Percentiles rank a stretch among this genome's conserved stretches.
Conservation (phyloP, 2,797 vertebrate species). For the Paramormyrops hopkinsi region DNA sequence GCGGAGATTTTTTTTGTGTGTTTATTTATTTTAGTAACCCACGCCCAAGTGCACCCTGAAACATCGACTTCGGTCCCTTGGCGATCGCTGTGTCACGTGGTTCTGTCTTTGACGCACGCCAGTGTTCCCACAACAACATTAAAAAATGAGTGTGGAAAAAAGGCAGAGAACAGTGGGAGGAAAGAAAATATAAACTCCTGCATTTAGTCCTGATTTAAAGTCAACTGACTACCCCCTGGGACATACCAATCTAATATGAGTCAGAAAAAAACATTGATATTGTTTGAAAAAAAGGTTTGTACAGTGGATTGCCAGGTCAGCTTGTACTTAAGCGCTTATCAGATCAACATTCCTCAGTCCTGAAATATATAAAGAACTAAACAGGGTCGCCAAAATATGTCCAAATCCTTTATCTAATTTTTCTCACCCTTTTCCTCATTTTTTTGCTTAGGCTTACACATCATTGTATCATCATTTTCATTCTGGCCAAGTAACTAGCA, state of each 20-base stretch:
- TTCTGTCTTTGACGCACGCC: neutral
- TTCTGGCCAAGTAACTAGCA: neutral
- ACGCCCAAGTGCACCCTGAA: neutral
- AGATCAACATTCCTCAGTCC: neutral
- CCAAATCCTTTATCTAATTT: neutral
- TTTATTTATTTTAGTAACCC: neutral
- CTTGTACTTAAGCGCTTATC: neutral
- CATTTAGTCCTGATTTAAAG: neutral
- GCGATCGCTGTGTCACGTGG: neutral
- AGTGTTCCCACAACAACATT: neutral
- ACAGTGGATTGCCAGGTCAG: neutral
- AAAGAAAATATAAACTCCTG: neutral
- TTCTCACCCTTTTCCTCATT: neutral
- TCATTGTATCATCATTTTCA: neutral
- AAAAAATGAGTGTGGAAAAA: conserved; percentile 3
- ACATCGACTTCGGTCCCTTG: neutral
- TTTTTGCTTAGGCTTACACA: neutral
- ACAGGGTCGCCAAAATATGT: neutral
- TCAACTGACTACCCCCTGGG: neutral
- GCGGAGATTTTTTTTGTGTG: neutral
- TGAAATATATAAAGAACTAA: neutral
- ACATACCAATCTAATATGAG: neutral
- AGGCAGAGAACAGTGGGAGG: neutral
- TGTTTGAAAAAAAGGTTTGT: neutral
- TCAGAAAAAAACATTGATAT: neutral